These are phyloP conservation scores for Andrena marginata DNA, from an alignment of 2,888 invertebrate species.

Conservation along the genomic window DNA sequence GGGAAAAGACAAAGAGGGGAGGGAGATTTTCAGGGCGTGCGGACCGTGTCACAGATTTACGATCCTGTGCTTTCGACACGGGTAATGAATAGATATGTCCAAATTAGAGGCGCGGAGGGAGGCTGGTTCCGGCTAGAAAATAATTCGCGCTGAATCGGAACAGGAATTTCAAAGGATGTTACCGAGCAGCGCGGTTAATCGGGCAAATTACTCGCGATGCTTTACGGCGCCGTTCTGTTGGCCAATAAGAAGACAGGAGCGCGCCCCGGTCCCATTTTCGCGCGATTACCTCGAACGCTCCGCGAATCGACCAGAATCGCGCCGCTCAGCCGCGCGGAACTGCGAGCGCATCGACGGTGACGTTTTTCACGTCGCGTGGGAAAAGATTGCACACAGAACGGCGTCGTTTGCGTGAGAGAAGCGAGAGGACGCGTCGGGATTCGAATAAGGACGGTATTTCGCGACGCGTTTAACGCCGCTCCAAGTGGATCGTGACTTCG, in stretches of 20 bases:
- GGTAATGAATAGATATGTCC: constrained; percentile 53
- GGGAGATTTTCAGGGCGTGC: constrained; percentile 24
- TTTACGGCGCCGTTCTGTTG: constrained; percentile 2
- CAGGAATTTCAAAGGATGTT: constrained; percentile 25
- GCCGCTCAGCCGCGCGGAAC: neutral
- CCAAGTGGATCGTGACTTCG: neutral
- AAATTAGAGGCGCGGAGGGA: constrained; percentile 34
- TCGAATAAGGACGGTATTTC: constrained; percentile 20
- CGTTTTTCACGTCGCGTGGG: neutral
- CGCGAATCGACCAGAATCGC: neutral
- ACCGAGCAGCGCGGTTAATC: constrained; percentile 10
- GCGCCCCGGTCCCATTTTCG: too few species aligned
- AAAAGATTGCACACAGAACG: neutral
- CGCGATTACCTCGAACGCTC: neutral
- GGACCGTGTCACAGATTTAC: constrained; percentile 49
- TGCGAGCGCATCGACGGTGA: neutral
- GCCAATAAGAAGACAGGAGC: neutral
- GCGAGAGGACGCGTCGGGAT: neutral
- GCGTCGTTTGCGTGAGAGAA: too few species aligned
- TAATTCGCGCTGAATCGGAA: constrained; percentile 37
- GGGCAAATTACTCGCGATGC: constrained; percentile 29
- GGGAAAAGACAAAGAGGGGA: neutral
- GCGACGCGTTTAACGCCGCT: neutral
- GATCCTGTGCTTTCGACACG: constrained; percentile 51
- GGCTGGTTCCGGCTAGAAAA: constrained; percentile 29